Evolutionary conservation across 2,888 invertebrate genomes (phyloP).

Genomic region (Acleris emargana): DNA sequence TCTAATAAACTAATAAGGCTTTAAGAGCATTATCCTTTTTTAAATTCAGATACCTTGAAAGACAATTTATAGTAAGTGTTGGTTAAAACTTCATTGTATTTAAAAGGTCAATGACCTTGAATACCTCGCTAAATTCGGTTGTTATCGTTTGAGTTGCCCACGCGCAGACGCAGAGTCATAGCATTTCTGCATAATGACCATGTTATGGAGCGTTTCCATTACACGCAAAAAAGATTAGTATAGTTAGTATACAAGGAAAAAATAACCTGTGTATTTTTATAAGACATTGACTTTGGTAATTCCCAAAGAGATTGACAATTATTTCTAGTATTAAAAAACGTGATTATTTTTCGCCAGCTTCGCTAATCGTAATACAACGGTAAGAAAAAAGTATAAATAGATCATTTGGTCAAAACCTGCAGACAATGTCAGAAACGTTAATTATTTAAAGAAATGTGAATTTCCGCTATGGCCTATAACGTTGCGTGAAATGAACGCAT

Average conservation of each 20-base stretch:
- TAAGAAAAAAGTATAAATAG: too few species aligned
- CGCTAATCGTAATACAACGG: too few species aligned
- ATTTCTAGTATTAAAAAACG: too few species aligned
- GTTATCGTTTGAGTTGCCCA: conserved; percentile 17
- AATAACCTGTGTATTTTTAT: too few species aligned
- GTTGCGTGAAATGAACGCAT: conserved; percentile 14
- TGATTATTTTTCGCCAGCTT: too few species aligned
- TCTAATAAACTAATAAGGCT: too few species aligned
- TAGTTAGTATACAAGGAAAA: background rate
- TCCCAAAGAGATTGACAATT: too few species aligned
- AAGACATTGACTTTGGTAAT: too few species aligned
- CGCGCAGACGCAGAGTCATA: conserved; percentile 17
- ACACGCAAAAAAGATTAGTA: background rate
- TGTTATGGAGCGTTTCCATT: background rate
- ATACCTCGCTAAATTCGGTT: conserved; percentile 11
- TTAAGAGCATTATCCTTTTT: too few species aligned
- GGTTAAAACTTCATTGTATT: background rate
- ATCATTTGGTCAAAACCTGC: too few species aligned
- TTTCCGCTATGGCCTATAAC: background rate
- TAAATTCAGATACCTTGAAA: background rate
- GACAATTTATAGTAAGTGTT: background rate
- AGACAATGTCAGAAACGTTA: too few species aligned
- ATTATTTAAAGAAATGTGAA: background rate
- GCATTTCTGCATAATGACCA: conserved; percentile 6
- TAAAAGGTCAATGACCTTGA: conserved; percentile 21